Conservation (phyloP, 2,888 invertebrate species). For the Nezara viridula region DNA sequence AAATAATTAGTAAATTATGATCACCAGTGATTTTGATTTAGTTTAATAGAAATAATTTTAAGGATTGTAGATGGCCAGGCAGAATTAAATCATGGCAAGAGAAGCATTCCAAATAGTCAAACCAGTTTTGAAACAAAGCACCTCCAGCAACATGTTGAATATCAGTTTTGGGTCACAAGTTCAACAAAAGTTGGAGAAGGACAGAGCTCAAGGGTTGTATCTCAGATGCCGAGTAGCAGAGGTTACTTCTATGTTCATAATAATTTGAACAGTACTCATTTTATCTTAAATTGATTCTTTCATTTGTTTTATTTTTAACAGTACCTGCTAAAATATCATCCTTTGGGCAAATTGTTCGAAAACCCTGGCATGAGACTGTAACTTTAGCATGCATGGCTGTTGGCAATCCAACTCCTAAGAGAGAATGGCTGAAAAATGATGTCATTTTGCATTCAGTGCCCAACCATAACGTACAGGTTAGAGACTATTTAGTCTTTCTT, state of each 20-base stretch:
- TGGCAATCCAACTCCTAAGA: constrained; percentile 73
- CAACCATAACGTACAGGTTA: constrained; percentile 59
- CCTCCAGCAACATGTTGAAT: constrained; percentile 79
- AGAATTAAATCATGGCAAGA: constrained; percentile 79
- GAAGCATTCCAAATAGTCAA: constrained; percentile 76
- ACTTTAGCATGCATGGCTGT: constrained; percentile 77
- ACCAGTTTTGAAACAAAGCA: constrained; percentile 78
- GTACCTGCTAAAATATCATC: constrained; percentile 80
- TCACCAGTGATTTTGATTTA: not conserved
- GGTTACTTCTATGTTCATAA: constrained; percentile 68
- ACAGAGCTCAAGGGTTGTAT: constrained; percentile 78
- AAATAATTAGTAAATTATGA: not conserved
- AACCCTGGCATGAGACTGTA: constrained; percentile 78
- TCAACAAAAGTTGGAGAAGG: constrained; percentile 85
- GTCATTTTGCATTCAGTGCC: constrained; percentile 62
- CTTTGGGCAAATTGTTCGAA: constrained; percentile 77
- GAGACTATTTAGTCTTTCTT: not conserved
- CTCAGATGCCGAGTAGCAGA: constrained; percentile 77
- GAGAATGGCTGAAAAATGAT: constrained; percentile 77
- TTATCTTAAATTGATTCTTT: not conserved
- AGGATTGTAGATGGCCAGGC: constrained; percentile 78
- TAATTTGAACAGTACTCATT: not conserved
- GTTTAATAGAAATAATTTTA: constrained; percentile 52
- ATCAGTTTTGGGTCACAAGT: constrained; percentile 85
- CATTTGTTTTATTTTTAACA: constrained; percentile 65